A percentile compares a stretch with the other conserved stretches of the same genome.
Conservation (phyloP, 35 echinoderm and acorn worm genomes). For the Strongylocentrotus purpuratus region DNA sequence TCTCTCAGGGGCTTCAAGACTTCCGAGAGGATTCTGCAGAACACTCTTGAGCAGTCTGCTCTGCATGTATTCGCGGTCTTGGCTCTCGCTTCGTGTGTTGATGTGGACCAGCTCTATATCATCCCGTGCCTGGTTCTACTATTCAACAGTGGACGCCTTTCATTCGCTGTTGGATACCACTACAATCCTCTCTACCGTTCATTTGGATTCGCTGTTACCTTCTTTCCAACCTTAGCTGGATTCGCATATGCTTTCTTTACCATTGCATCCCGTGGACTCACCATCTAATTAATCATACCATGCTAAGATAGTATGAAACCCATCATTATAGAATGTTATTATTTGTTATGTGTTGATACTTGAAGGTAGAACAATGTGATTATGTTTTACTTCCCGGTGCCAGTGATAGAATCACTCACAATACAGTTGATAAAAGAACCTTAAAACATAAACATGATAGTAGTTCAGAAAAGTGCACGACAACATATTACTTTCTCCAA, state of each 20-base stretch:
- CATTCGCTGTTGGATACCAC: slow-evolving; percentile 3
- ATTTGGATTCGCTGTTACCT: slow-evolving; percentile 30
- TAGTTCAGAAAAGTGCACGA: too few relatives aligned
- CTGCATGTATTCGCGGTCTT: background rate
- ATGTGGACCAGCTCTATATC: background rate
- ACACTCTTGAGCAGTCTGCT: slow-evolving; percentile 26
- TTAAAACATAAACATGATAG: too few relatives aligned
- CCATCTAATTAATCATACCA: too few relatives aligned
- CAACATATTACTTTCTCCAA: too few relatives aligned
- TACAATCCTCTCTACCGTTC: background rate
- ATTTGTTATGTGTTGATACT: too few relatives aligned
- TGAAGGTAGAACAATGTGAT: too few relatives aligned
- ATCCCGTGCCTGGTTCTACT: background rate
- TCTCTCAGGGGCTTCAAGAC: background rate
- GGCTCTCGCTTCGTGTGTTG: background rate
- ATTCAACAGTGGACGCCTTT: background rate
- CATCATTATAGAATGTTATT: too few relatives aligned
- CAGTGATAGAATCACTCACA: too few relatives aligned
- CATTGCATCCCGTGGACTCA: background rate
- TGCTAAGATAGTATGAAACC: too few relatives aligned
- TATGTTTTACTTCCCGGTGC: too few relatives aligned
- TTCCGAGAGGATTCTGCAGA: slow-evolving; percentile 22
- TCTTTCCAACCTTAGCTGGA: background rate
- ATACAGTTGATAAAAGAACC: too few relatives aligned
- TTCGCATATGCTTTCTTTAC: background rate